Conservation (phyloP, 2,797 vertebrate genomes). For the Muscicapa comitata region DNA sequence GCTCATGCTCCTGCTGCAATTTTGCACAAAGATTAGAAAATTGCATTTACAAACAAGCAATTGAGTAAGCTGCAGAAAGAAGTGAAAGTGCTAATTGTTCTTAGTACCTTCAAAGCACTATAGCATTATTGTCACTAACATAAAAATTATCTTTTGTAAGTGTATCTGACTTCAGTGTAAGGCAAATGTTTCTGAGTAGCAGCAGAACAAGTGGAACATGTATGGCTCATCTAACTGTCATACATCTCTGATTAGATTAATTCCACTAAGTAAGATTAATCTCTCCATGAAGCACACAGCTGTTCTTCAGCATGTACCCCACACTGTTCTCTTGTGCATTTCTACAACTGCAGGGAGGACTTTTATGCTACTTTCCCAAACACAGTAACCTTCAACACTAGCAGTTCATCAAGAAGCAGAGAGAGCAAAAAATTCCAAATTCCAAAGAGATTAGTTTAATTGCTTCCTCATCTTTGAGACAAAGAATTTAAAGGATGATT, state of each 20-base stretch:
- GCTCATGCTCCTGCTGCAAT: not conserved
- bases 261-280: not conserved
- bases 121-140: not conserved
- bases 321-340: not conserved
- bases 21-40: slow-evolving; percentile 30
- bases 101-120: not conserved
- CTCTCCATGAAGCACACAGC: not conserved
- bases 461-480: not conserved
- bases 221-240: not conserved
- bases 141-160: not conserved
- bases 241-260: not conserved
- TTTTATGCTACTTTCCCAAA: not conserved
- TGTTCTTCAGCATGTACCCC: not conserved
- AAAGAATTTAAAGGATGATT: not conserved
- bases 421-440: not conserved
- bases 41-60: not conserved
- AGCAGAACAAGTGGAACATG: not conserved
- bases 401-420: not conserved
- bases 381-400: not conserved
- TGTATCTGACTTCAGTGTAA: not conserved
- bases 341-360: not conserved
- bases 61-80: not conserved
- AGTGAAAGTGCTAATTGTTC: not conserved
- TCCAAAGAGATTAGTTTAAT: not conserved
- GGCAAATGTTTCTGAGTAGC: not conserved